A percentile compares a stretch with the other conserved stretches of the same genome.
phyloP scores from a whole-genome alignment of 2,888 invertebrate genomes.

The Phymatocera aterrima region DNA sequence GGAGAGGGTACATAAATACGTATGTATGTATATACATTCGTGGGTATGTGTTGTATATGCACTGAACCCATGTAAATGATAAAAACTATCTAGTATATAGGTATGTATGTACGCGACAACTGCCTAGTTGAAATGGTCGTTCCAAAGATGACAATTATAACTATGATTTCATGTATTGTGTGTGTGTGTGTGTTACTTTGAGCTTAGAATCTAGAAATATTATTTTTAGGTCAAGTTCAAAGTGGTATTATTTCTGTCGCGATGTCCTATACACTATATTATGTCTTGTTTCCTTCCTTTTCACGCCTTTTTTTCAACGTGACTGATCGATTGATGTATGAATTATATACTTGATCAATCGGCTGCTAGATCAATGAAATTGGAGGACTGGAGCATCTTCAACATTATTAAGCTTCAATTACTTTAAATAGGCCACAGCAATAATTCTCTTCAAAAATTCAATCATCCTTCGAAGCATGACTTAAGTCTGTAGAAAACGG shows the following conservation, averaged over 20 bases:
- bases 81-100: not conserved
- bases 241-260: not conserved
- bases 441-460: no score
- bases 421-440: no score
- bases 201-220: not conserved
- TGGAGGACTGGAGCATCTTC: no score
- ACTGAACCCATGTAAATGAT: not conserved
- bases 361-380: no score
- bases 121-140: not conserved
- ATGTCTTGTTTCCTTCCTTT: not conserved
- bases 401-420: no score
- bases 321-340: no score
- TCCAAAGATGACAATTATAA: not conserved
- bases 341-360: no score
- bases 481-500: no score
- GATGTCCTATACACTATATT: not conserved
- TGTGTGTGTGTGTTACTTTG: not conserved
- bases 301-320: no score
- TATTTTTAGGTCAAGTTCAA: not conserved
- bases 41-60: no score
- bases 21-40: not conserved
- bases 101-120: not conserved
- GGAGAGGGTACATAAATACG: constrained; percentile 10
- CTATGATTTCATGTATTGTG: not conserved
- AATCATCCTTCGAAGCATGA: no score